These are phyloP conservation scores for Epizoanthus rinbou DNA, from an alignment of 92 coral and sea anemone genomes.

Conservation along the genomic window DNA sequence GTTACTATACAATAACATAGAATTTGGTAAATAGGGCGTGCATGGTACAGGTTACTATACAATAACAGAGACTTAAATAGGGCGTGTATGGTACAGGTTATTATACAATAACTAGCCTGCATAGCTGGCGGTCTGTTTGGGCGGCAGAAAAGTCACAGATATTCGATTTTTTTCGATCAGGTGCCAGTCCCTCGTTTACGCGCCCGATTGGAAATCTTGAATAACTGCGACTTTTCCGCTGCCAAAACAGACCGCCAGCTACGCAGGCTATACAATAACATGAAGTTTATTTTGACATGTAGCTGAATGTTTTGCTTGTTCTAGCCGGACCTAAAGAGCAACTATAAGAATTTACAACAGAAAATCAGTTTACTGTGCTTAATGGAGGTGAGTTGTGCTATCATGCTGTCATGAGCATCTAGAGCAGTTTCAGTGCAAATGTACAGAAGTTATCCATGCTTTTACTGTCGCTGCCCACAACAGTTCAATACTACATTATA, in stretches of 20 bases:
- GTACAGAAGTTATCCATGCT: neutral
- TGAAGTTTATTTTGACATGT: neutral
- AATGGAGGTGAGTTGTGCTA: constrained; percentile 78
- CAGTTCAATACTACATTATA: too few relatives aligned
- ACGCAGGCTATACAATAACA: too few relatives aligned
- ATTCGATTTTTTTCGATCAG: too few relatives aligned
- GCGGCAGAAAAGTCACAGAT: too few relatives aligned
- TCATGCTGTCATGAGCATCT: neutral
- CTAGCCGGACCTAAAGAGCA: constrained; percentile 90
- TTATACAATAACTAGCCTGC: too few relatives aligned
- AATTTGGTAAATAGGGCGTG: neutral
- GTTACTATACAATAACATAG: neutral
- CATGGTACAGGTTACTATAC: neutral
- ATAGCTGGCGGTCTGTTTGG: too few relatives aligned
- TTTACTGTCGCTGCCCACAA: neutral
- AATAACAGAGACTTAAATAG: too few relatives aligned
- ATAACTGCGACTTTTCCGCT: too few relatives aligned
- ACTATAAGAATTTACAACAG: constrained; percentile 78
- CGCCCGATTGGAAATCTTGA: too few relatives aligned
- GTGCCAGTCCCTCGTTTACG: too few relatives aligned
- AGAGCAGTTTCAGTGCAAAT: too few relatives aligned
- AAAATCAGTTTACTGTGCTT: constrained; percentile 91
- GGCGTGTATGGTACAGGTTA: neutral
- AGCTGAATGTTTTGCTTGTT: neutral
- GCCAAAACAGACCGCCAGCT: too few relatives aligned